These are phyloP conservation scores for Tenthredo scrophulariae DNA, from an alignment of 2,888 invertebrate genomes.

Conservation along the genomic window DNA sequence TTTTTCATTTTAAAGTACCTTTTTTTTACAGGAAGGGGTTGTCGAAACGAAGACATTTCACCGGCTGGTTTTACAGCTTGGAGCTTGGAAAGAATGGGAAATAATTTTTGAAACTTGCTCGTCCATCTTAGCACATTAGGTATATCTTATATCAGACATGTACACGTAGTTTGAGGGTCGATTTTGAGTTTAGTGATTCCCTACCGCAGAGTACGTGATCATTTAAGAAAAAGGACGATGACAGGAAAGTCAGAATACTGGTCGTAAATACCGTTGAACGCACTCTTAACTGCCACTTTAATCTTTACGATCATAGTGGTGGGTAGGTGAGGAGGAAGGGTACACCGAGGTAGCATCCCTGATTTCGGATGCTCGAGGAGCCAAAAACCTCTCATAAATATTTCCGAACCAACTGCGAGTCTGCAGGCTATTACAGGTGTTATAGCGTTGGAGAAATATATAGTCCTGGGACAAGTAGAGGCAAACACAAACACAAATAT, in stretches of 20 bases:
- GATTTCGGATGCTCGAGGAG: conserved; percentile 47
- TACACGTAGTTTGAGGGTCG: not conserved
- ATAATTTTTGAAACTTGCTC: not conserved
- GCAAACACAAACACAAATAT: conserved; percentile 44
- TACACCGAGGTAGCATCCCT: conserved; percentile 6
- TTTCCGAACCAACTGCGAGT: conserved; percentile 54
- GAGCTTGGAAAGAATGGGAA: not conserved
- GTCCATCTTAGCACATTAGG: not conserved
- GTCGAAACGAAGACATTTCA: not conserved
- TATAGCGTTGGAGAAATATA: conserved; percentile 48
- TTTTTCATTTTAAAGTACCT: not conserved
- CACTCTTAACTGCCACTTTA: conserved; percentile 45
- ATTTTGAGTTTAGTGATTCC: not conserved
- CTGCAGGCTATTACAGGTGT: conserved; percentile 54
- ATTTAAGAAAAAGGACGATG: conserved; percentile 4
- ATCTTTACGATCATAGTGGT: conserved; percentile 44
- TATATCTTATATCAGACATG: not conserved
- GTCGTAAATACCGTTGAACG: conserved; percentile 33
- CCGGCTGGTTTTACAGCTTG: not conserved
- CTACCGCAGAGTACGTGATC: conserved; percentile 1
- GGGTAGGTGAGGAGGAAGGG: not conserved
- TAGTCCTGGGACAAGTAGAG: conserved; percentile 41
- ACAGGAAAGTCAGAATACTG: conserved; percentile 15
- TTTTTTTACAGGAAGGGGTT: not conserved
- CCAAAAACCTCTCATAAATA: conserved; percentile 51